Conservation (phyloP, 1,140 invertebrate species). For the Meloidogyne exigua region DNA sequence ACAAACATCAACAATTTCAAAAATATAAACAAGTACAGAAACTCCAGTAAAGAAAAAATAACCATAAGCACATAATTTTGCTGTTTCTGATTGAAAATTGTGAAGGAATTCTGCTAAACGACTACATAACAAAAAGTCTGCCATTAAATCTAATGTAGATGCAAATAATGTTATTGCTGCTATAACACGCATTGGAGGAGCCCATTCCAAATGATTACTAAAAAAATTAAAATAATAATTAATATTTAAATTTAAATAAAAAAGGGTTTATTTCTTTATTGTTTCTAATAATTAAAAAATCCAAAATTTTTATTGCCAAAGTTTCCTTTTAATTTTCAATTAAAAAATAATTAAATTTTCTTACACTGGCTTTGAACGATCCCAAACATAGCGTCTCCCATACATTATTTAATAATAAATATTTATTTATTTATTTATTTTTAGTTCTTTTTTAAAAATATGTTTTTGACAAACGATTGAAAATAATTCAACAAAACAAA, state of each 20-base stretch:
- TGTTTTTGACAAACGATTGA: not conserved
- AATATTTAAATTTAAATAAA: too few relatives aligned
- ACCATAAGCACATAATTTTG: conserved; percentile 56
- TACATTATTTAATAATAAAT: conserved; percentile 4
- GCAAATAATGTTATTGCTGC: conserved; percentile 62
- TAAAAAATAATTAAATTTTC: conserved; percentile 2
- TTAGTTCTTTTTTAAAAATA: not conserved
- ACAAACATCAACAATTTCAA: conserved; percentile 62
- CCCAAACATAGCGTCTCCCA: conserved; percentile 12
- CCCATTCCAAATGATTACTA: conserved; percentile 61
- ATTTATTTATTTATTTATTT: not conserved
- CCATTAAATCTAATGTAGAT: conserved; percentile 60
- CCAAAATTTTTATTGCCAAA: too few relatives aligned
- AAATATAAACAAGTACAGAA: conserved; percentile 58
- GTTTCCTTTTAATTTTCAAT: not conserved
- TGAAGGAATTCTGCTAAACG: conserved; percentile 55
- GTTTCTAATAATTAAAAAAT: too few relatives aligned
- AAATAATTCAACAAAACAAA: not conserved
- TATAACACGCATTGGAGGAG: conserved; percentile 57
- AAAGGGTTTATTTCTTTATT: too few relatives aligned
- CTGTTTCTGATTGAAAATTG: conserved; percentile 57
- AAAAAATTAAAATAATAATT: conserved; percentile 14
- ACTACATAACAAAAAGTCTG: conserved; percentile 57
- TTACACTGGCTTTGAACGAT: conserved; percentile 18
- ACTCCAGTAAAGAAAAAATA: conserved; percentile 63